A percentile compares a stretch with the other conserved stretches of the same genome.
These are phyloP conservation scores for Macquaria australasica DNA, from an alignment of 2,113 vertebrate genomes.

Conservation along the genomic window DNA sequence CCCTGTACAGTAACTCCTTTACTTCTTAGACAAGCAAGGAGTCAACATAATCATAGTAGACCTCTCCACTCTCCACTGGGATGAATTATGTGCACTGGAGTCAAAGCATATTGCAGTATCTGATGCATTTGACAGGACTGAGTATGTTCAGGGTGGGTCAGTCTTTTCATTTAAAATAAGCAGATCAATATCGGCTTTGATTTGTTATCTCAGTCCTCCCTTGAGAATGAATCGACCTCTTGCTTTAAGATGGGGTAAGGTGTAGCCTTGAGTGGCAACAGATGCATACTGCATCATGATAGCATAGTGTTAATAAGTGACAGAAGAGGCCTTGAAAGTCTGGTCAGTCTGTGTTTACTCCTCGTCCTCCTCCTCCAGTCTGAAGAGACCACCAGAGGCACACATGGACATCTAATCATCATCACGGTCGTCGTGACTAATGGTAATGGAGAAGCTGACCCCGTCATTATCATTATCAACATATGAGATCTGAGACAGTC, in stretches of 20 bases:
- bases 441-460: conserved; percentile 48
- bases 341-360: not conserved
- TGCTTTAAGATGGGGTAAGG: not conserved
- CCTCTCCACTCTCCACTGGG: not conserved
- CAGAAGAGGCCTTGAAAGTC: conserved; percentile 24
- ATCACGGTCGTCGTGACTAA: conserved; percentile 18
- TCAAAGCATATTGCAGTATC: conserved; percentile 6
- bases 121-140: not conserved
- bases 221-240: conserved; percentile 1
- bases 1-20: not conserved
- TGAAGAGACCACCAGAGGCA: conserved; percentile 17
- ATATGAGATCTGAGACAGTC: conserved; percentile 10
- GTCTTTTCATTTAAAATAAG: conserved; percentile 1
- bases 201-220: conserved; percentile 16
- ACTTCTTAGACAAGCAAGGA: not conserved
- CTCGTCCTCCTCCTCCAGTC: not conserved
- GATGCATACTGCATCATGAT: not conserved
- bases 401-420: conserved; percentile 27
- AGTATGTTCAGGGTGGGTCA: not conserved
- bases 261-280: not conserved
- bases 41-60: not conserved
- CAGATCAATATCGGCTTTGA: not conserved
- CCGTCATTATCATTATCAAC: conserved; percentile 37
- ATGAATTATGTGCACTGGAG: not conserved
- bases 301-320: conserved; percentile 15